A percentile compares a stretch with the other conserved stretches of the same genome.
Evolutionary conservation across 2,113 vertebrate genomes (phyloP).

Genomic region (Mystacornis crossleyi): DNA sequence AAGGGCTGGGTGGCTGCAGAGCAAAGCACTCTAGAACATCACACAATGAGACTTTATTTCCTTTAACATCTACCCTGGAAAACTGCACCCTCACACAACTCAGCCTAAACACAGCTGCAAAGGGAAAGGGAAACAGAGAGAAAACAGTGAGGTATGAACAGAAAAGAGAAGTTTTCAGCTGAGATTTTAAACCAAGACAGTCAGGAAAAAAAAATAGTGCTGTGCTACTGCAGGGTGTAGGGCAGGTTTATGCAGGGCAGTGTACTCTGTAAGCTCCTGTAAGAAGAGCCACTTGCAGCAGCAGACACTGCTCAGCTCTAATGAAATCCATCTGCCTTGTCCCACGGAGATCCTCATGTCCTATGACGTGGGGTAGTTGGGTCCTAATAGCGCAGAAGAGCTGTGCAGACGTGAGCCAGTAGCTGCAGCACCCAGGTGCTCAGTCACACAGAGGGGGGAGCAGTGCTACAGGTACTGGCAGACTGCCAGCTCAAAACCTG

Average conservation of each 20-base stretch:
- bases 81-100: background rate
- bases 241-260: background rate
- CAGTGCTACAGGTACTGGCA: background rate
- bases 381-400: background rate
- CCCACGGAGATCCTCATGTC: background rate
- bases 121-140: background rate
- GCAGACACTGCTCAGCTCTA: background rate
- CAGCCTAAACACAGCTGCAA: conserved; percentile 28
- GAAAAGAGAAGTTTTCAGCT: background rate
- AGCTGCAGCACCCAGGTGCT: background rate
- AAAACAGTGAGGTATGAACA: background rate
- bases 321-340: background rate
- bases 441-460: background rate
- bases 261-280: background rate
- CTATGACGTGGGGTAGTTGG: background rate
- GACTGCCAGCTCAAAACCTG: background rate
- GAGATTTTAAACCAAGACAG: background rate
- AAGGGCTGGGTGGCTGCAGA: background rate
- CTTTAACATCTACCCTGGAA: background rate
- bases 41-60: conserved; percentile 31
- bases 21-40: background rate
- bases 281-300: background rate
- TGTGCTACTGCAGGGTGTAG: background rate
- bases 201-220: background rate
- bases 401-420: background rate